Evolutionary conservation across 2,113 vertebrate species (phyloP).

Genomic region (Psophia crepitans): DNA sequence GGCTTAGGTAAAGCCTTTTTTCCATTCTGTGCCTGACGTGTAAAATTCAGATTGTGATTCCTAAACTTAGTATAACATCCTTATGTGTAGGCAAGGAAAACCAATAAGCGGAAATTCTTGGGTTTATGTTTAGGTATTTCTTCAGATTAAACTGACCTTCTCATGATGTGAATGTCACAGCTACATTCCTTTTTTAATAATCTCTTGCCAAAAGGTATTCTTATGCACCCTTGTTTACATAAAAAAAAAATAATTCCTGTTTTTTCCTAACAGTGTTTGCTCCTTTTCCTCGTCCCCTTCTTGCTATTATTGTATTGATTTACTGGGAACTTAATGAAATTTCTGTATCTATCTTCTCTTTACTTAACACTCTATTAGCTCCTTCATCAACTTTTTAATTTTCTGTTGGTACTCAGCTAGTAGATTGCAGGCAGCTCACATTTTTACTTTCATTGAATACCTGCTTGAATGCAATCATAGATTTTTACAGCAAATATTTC

Average conservation of each 20-base stretch:
- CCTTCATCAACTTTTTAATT: slow-evolving; percentile 1
- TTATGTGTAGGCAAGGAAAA: neutral
- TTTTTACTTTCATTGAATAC: neutral
- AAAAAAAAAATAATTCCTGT: neutral
- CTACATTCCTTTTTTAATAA: neutral
- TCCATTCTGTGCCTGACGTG: neutral
- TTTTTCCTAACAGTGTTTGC: neutral
- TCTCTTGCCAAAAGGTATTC: neutral
- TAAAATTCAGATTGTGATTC: neutral
- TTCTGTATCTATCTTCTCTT: neutral
- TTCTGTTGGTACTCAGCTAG: neutral
- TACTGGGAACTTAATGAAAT: neutral
- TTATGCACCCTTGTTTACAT: neutral
- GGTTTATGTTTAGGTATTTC: neutral
- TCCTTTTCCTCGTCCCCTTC: neutral
- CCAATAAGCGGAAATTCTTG: neutral
- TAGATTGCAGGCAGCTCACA: neutral
- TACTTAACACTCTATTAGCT: neutral
- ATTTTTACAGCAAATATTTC: neutral
- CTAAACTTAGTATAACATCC: neutral
- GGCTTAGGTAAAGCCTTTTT: neutral
- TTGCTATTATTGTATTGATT: neutral
- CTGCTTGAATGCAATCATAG: neutral
- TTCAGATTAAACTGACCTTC: slow-evolving; percentile 21
- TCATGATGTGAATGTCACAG: neutral